Evolutionary conservation across 2,797 vertebrate genomes (phyloP).

Genomic region (Pachyuromys duprasi): DNA sequence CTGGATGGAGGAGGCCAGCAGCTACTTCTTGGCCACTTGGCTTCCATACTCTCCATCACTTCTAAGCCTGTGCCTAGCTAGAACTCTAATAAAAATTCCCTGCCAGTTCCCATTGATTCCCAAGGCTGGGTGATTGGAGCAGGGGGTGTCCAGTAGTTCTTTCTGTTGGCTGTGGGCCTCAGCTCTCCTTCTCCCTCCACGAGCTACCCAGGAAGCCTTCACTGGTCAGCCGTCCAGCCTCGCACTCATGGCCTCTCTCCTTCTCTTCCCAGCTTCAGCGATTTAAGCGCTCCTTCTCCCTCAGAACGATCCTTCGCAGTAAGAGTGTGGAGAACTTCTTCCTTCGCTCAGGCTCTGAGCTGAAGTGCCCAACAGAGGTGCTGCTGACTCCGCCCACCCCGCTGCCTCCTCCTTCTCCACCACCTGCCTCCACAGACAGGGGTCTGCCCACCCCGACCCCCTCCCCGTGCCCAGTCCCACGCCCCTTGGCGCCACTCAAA

Average conservation of each 20-base stretch:
- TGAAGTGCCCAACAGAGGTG: constrained; percentile 91
- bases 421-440: constrained; percentile 81
- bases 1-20: neutral
- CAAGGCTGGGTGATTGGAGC: neutral
- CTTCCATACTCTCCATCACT: neutral
- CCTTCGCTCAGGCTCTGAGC: constrained; percentile 92
- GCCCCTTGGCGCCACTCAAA: constrained; percentile 85
- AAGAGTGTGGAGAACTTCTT: constrained; percentile 97
- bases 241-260: neutral
- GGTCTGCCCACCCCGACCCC: constrained; percentile 75
- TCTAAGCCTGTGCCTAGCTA: neutral
- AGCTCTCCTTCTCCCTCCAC: neutral
- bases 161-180: neutral
- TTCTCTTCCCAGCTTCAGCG: constrained; percentile 89
- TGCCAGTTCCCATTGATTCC: neutral
- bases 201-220: neutral
- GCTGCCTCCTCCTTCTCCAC: constrained; percentile 88
- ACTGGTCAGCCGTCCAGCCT: neutral
- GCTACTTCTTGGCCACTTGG: neutral
- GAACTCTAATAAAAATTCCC: neutral
- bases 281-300: constrained; percentile 93
- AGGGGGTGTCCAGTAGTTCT: neutral
- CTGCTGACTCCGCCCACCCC: constrained; percentile 90
- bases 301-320: constrained; percentile 95
- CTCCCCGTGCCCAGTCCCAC: constrained; percentile 86